Evolutionary conservation across 2,113 vertebrate genomes (phyloP), one percentile per base, ranked within the genome.

Genomic region (Anser cygnoides): DNA sequence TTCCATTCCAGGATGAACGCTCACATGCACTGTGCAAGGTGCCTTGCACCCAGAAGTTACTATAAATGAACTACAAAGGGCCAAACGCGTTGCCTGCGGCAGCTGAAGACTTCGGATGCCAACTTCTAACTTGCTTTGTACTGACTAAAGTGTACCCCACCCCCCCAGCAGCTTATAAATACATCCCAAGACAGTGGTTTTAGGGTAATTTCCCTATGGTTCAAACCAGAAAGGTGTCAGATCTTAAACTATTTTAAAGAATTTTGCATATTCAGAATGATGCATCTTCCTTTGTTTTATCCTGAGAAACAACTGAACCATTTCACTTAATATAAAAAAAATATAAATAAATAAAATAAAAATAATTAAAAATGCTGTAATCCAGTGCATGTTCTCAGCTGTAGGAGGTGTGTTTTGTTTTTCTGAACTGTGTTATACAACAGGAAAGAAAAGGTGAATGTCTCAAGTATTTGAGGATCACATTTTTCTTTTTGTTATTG

Each of bases 261-360:
- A 52, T 67, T 83, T 41, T 66, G 41, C 20, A 78, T 44, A 21
- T 25, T 8, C 28, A 54, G 63, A 91, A 85, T 13, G 10, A 80
- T 83, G 28, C 19, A 70, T 70, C 18, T 87, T 78, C 20, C 20
- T 55, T 61, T 77, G 25, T 44, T 86, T 79, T 50, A 85, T 12
- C 59, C n/a, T 85, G 44, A 88, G 62, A 83, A 95, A 90, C 49
- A 85, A 55, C 4, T 26, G 74, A 89, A 73, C 11, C 9, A 79
- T 72, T 35, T 76, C 19, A 26, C 17, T 59, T 76, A 21, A 61
- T 46, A 37, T 21, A 74, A 43, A 87, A 74, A 74, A 43, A 14
- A 63, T 11, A 29, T 76, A 72, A 5, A 25, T 6, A 12, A 49
- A 10, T 43, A 15, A n/a, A 57, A 25, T 8, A 7, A 28, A 21